These are phyloP conservation scores for Parnassius glacialis DNA, from an alignment of 2,888 invertebrate genomes.

Conservation along the genomic window DNA sequence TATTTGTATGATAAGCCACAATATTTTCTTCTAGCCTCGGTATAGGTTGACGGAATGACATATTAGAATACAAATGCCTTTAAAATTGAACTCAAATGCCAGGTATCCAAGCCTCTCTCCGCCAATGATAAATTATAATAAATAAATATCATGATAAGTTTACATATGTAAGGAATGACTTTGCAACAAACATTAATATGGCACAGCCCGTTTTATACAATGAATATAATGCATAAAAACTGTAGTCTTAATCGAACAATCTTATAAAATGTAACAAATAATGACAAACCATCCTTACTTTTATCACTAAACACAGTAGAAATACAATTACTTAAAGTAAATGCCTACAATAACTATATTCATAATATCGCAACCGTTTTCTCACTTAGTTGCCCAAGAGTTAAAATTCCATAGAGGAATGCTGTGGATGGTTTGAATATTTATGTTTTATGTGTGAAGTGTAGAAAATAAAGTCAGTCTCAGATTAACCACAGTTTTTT, in stretches of 20 bases:
- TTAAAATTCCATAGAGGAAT: too few species aligned
- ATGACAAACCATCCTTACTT: not conserved
- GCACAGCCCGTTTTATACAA: conserved; percentile 20
- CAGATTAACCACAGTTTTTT: too few species aligned
- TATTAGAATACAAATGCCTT: too few species aligned
- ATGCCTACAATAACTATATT: conserved; percentile 16
- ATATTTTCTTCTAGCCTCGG: too few species aligned
- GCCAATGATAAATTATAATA: too few species aligned
- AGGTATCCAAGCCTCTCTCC: too few species aligned
- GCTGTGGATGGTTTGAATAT: too few species aligned
- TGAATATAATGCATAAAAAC: conserved; percentile 11
- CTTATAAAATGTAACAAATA: not conserved
- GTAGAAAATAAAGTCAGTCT: too few species aligned
- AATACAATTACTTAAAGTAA: conserved; percentile 5
- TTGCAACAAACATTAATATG: conserved; percentile 16
- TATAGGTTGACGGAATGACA: too few species aligned
- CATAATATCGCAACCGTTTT: not conserved
- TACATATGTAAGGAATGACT: conserved; percentile 5
- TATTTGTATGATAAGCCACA: too few species aligned
- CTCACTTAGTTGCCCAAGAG: not conserved
- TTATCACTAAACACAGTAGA: conserved; percentile 4
- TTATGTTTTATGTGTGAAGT: too few species aligned
- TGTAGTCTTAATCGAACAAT: conserved; percentile 7
- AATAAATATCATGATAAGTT: not conserved
- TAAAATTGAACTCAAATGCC: too few species aligned